These are phyloP conservation scores for Thymelicus sylvestris DNA, from an alignment of 2,888 invertebrate species.

Conservation along the genomic window DNA sequence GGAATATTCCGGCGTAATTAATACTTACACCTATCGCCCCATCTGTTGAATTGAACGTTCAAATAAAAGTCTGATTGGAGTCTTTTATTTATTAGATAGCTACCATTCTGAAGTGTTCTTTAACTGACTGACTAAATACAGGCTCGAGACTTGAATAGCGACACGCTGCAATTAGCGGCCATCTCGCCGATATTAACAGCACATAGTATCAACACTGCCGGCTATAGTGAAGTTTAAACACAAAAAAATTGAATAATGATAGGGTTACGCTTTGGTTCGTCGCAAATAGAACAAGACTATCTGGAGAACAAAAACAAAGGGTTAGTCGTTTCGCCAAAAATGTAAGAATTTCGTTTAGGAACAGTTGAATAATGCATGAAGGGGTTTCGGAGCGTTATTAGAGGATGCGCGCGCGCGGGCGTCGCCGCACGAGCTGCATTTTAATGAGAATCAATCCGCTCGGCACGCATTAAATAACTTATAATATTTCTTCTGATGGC, in stretches of 20 bases:
- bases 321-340: constrained; percentile 57
- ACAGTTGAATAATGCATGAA: constrained; percentile 76
- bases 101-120: constrained; percentile 25
- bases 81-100: constrained; percentile 31
- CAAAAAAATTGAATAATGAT: constrained; percentile 1
- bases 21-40: constrained; percentile 42
- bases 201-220: constrained; percentile 5
- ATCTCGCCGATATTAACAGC: constrained; percentile 22
- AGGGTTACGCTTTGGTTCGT: neutral
- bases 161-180: constrained; percentile 26
- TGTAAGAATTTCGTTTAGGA: constrained; percentile 61
- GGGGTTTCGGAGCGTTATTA: constrained; percentile 69
- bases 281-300: neutral
- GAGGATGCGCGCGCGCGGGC: constrained; percentile 65
- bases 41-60: constrained; percentile 32
- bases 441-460: constrained; percentile 68
- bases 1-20: constrained; percentile 53
- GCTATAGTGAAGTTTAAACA: neutral
- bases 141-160: constrained; percentile 13
- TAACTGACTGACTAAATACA: constrained; percentile 29
- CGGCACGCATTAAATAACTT: constrained; percentile 54
- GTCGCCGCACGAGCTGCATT: constrained; percentile 79
- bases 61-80: constrained; percentile 29
- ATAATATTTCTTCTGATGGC: constrained; percentile 64
- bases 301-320: constrained; percentile 29